Evolutionary conservation across 2,888 invertebrate species (phyloP).

Genomic region (Lycocerus yunnanus): DNA sequence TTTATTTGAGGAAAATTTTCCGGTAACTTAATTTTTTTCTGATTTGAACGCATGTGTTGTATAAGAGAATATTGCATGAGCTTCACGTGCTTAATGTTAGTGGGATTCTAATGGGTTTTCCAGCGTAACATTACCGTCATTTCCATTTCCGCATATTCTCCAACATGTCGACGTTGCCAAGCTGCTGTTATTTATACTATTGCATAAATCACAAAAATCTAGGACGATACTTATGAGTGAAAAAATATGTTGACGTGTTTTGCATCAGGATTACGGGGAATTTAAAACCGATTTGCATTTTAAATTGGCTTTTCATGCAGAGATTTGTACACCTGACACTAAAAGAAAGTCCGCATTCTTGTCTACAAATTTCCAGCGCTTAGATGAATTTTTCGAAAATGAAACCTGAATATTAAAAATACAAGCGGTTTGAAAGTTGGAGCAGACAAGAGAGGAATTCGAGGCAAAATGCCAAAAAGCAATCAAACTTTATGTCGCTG

Average conservation of each 20-base stretch:
- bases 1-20: neutral
- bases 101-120: slow-evolving; percentile 21
- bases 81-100: slow-evolving; percentile 16
- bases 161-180: slow-evolving; percentile 17
- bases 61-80: slow-evolving; percentile 4
- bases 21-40: slow-evolving; percentile 1
- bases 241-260: slow-evolving; percentile 35
- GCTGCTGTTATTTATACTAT: slow-evolving; percentile 28
- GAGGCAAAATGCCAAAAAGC: slow-evolving; percentile 26
- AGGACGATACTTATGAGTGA: slow-evolving; percentile 22
- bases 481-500: slow-evolving; percentile 21
- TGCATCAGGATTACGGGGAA: slow-evolving; percentile 27
- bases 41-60: slow-evolving; percentile 4
- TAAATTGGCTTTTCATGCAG: slow-evolving; percentile 26
- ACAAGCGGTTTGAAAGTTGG: neutral
- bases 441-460: slow-evolving; percentile 9
- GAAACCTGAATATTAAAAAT: slow-evolving; percentile 21
- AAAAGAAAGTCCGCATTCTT: neutral
- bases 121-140: slow-evolving; percentile 19
- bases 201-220: slow-evolving; percentile 30
- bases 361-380: slow-evolving; percentile 14
- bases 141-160: slow-evolving; percentile 26
- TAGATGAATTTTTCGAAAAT: slow-evolving; percentile 22
- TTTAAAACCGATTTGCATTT: slow-evolving; percentile 29
- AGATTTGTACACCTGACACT: slow-evolving; percentile 19